Evolutionary conservation across 2,888 invertebrate species (phyloP), one percentile per base, ranked within the genome.

Genomic region (Phlogophora meticulosa): DNA sequence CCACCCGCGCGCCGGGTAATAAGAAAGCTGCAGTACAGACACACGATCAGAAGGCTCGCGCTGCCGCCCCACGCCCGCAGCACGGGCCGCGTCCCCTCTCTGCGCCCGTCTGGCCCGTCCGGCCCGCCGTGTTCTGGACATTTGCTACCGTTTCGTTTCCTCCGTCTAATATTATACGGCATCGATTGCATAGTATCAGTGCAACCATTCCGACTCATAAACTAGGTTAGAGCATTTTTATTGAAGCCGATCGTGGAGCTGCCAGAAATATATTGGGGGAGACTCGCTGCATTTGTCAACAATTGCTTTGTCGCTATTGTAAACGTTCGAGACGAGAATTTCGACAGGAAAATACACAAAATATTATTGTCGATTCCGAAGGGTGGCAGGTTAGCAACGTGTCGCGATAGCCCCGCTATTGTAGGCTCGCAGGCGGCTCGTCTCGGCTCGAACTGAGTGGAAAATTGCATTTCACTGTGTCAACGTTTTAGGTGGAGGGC

Each of bases 391-490:
- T 20, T 13, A 10, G 15, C 36, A 42, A 17, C 32, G 51, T 42
- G 48, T 49, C 3, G 45, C 48, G 51, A 45, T 24, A 51, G 45
- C 46, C 45, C 22, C 11, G 38, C 49, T 34, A 53, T 62, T 52
- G 46, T 53, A 46, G 59, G 24, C n/a, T 32, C 9, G 38, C 22
- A 36, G 66, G 24, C 68, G 60, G 70, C 73, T 56, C 32, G 61
- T 58, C 60, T 38, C 62, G 46, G 62, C 48, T 62, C 56, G 65
- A 67, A 59, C 67, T 72, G 59, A 81, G 61, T 83, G 82, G 82
- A 84, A 87, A 88, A 88, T 87, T 87, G 86, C 84, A 87, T 85
- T 87, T 85, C 74, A 85, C 81, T 82, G 82, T 83, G 83, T 83
- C 82, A 82, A 82, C 80, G 73, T 76, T 83, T 68, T 67, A 57